Percentiles rank a stretch among this genome's conserved stretches.
Conservation (phyloP, 2,113 vertebrate species). For the Galemys pyrenaicus region DNA sequence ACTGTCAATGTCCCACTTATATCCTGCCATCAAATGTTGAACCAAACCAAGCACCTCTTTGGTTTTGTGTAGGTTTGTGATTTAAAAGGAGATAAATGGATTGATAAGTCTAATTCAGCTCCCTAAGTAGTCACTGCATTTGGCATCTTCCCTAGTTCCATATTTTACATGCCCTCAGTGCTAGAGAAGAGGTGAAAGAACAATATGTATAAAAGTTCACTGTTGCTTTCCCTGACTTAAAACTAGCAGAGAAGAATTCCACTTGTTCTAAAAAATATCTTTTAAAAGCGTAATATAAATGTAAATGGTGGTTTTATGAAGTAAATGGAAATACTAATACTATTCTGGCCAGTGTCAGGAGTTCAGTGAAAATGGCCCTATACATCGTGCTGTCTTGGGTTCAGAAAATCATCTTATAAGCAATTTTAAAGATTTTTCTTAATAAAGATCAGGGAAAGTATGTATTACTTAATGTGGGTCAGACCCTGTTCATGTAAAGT, state of each 20-base stretch:
- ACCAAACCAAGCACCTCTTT: not conserved
- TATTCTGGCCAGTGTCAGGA: conserved; percentile 71
- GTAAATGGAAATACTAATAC: conserved; percentile 66
- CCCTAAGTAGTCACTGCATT: not conserved
- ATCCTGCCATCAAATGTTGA: not conserved
- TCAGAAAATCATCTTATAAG: conserved; percentile 66
- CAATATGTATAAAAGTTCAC: not conserved
- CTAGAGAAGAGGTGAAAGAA: not conserved
- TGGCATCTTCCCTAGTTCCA: not conserved
- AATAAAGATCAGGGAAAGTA: conserved; percentile 25
- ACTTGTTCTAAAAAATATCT: conserved; percentile 61
- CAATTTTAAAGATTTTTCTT: conserved; percentile 71
- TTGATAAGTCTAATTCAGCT: not conserved
- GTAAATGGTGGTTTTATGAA: conserved; percentile 78
- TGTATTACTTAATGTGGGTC: conserved; percentile 35
- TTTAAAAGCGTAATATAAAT: conserved; percentile 73
- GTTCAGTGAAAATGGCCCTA: conserved; percentile 66
- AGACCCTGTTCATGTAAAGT: conserved; percentile 21
- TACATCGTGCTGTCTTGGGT: conserved; percentile 60
- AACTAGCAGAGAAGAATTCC: not conserved
- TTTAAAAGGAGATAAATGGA: not conserved
- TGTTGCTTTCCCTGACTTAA: conserved; percentile 30
- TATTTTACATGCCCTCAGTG: not conserved
- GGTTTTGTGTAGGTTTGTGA: not conserved
- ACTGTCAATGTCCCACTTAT: not conserved